These are phyloP conservation scores for Physella acuta DNA, from an alignment of 1,140 invertebrate species.

Conservation along the genomic window DNA sequence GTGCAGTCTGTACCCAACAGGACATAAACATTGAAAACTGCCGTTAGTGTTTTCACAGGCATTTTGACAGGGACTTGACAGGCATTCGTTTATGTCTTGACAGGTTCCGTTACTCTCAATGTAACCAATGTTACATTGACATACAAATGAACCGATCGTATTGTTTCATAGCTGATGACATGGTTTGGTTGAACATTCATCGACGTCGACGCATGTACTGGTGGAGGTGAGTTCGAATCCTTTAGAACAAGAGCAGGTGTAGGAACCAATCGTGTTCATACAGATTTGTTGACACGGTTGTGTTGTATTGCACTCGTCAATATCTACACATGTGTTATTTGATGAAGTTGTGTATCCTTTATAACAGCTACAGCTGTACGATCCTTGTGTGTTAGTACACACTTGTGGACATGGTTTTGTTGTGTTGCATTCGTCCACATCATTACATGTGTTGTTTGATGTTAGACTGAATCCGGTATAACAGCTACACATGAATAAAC, in stretches of 20 bases:
- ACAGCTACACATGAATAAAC: slow-evolving; percentile 31
- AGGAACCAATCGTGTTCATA: not conserved
- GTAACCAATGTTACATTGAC: not conserved
- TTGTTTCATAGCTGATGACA: not conserved
- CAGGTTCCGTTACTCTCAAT: not conserved
- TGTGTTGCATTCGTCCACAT: slow-evolving; percentile 10
- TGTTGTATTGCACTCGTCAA: not conserved
- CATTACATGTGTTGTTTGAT: not conserved
- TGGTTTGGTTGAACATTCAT: not conserved
- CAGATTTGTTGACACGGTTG: not conserved
- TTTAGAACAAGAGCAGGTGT: not conserved
- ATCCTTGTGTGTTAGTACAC: slow-evolving; percentile 30
- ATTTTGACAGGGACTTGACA: not conserved
- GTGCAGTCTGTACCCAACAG: not conserved
- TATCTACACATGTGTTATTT: not conserved
- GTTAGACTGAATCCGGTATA: slow-evolving; percentile 24
- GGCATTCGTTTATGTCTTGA: not conserved
- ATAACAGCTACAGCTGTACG: slow-evolving; percentile 7
- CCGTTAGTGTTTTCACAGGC: not conserved
- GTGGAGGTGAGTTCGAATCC: not conserved
- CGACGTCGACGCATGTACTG: not conserved
- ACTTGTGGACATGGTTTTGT: slow-evolving; percentile 21
- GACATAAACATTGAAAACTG: not conserved
- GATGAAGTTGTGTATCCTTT: not conserved
- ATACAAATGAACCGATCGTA: not conserved